Evolutionary conservation across 1,140 invertebrate genomes (phyloP).

Genomic region (Drosophila simulans): DNA sequence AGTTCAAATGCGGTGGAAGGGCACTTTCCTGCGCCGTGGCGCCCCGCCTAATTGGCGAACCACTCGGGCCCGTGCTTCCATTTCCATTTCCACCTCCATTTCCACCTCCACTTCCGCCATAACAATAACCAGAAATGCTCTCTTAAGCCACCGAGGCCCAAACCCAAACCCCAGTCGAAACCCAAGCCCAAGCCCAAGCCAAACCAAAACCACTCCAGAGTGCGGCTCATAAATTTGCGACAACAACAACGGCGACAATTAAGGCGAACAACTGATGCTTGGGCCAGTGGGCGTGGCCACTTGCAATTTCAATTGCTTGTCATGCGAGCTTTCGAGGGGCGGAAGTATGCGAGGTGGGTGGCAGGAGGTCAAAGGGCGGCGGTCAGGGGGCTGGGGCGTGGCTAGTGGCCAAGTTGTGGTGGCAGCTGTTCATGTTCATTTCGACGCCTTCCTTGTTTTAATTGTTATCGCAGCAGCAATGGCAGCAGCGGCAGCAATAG

Average conservation of each 20-base stretch:
- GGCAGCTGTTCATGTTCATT: conserved; percentile 65
- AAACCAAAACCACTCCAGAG: conserved; percentile 39
- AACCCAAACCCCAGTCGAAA: conserved; percentile 15
- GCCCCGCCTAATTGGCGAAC: conserved; percentile 56
- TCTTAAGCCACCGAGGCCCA: conserved; percentile 20
- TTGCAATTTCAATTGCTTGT: conserved; percentile 65
- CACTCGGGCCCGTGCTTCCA: not conserved
- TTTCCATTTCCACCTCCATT: conserved; percentile 1
- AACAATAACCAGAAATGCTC: conserved; percentile 75
- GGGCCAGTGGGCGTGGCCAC: conserved; percentile 51
- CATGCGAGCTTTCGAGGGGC: conserved; percentile 29
- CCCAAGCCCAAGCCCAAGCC: not conserved
- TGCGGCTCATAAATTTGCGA: conserved; percentile 76
- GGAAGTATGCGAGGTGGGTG: not conserved
- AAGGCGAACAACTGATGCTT: conserved; percentile 45
- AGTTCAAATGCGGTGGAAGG: not conserved
- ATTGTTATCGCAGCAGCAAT: conserved; percentile 62
- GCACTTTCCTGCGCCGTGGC: not conserved
- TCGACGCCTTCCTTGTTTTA: conserved; percentile 79
- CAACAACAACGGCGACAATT: conserved; percentile 49
- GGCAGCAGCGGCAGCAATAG: conserved; percentile 1
- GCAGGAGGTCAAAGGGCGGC: not conserved
- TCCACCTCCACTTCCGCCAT: conserved; percentile 40
- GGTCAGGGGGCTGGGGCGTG: not conserved
- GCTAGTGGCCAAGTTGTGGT: conserved; percentile 30